A percentile compares a stretch with the other conserved stretches of the same genome.
Conservation (phyloP, 2,113 vertebrate species). For the Thomomys bottae region DNA sequence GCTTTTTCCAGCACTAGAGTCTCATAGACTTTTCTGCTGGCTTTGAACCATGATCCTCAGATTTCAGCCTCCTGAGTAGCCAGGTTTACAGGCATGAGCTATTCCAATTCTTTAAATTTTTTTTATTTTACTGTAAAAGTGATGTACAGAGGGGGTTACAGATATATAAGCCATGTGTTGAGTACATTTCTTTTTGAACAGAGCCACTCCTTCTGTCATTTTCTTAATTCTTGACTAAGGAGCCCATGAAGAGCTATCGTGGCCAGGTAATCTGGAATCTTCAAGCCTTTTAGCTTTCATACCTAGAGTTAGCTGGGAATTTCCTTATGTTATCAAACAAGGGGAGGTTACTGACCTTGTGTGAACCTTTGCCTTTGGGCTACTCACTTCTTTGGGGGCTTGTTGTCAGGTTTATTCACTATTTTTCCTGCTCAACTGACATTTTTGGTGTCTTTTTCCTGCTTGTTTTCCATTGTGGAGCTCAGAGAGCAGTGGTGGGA, state of each 20-base stretch:
- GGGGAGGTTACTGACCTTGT: conserved; percentile 94
- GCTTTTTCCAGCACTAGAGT: no score
- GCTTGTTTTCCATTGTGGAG: conserved; percentile 86
- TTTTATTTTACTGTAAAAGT: no score
- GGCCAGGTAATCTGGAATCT: conserved; percentile 90
- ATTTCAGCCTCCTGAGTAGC: no score
- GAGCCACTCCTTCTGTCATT: no score
- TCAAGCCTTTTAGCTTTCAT: conserved; percentile 91
- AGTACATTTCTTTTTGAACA: no score
- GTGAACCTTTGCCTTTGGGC: conserved; percentile 94
- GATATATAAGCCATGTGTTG: no score
- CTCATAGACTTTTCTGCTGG: no score
- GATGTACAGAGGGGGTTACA: no score
- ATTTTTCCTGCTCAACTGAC: conserved; percentile 92
- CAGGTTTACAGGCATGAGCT: no score
- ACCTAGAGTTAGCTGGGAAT: conserved; percentile 92
- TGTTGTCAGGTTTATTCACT: conserved; percentile 93
- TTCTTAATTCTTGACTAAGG: conserved; percentile 87
- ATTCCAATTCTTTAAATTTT: no score
- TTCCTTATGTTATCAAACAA: conserved; percentile 94
- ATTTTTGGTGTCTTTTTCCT: conserved; percentile 92
- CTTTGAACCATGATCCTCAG: no score
- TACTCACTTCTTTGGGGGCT: conserved; percentile 96
- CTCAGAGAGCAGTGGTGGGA: accelerated
- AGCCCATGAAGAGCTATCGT: conserved; percentile 83